Base-by-base conservation (phyloP, 2,113 vertebrate genomes). In the Ophthalmolycus amberensis region DNA sequence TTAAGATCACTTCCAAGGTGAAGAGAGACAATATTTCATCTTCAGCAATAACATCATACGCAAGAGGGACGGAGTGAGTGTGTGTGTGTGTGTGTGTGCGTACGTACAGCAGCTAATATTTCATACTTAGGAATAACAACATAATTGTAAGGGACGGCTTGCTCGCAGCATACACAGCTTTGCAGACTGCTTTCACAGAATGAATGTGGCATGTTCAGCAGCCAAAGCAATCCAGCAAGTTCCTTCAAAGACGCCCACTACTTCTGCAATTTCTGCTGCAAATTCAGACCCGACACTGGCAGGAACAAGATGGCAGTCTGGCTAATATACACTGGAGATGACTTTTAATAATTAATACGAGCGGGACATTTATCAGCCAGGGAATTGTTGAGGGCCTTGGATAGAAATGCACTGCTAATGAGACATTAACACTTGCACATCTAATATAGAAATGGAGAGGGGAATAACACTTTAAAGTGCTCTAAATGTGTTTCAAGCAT, bases 1-100 rank as follows among this genome's bases (percentile, higher is more conserved):
- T 90, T 85, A 62, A 86, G 89, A 93, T 89, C 76, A 87, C 90
- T 90, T 89, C 88, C 85, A 86, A 90, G 84, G 85, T 91, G 89
- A 90, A 77, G 85, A 89, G 85, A 90, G 89, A 82, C 82, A 92
- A 92, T 91, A 91, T 92, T 92, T 93, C 85, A 92, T 91, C 83
- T 83, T 77, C 75, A 78, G 89, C 83, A 90, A 92, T 88, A 92
- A 92, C 92, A 91, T 84, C 82, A 63, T 77, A 83, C 89, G 88
- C 65, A 42, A 78, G 64, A 71, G 44, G 67, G 78, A 80, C 34
- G n/a, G 44, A n/a, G 50, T 2, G 68, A 3, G 62, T 32, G 22
- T 56, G 48, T 44, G 59, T 37, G 70, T 66, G 56, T 68, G 52
- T 32, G 62, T 32, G 16, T 62, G 48, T 44, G 59, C 25, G 70